phyloP scores from a whole-genome alignment of 2,888 invertebrate species.

The Heteromyza rotundicornis region DNA sequence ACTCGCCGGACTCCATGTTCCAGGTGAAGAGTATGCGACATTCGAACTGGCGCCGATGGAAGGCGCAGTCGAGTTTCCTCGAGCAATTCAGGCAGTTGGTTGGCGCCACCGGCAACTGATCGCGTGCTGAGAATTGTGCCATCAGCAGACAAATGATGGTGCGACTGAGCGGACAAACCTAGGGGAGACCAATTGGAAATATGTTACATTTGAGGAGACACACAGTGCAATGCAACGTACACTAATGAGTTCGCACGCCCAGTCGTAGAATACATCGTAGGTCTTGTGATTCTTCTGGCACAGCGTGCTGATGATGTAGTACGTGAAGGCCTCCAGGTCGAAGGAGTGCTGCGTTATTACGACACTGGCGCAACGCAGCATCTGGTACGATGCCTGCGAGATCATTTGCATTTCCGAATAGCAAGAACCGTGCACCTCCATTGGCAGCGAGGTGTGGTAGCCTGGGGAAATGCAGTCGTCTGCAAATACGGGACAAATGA shows the following conservation, averaged over 20 bases:
- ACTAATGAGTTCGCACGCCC: constrained; percentile 61
- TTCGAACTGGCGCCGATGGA: constrained; percentile 60
- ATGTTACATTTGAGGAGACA: not conserved
- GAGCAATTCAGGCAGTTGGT: constrained; percentile 58
- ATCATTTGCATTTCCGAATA: constrained; percentile 64
- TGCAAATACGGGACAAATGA: constrained; percentile 24
- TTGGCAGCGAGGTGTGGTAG: constrained; percentile 61
- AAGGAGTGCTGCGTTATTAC: constrained; percentile 62
- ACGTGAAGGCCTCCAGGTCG: constrained; percentile 61
- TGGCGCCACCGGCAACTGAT: constrained; percentile 47
- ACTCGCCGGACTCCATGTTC: constrained; percentile 61
- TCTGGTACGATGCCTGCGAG: constrained; percentile 60
- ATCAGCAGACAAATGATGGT: constrained; percentile 57
- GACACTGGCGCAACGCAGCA: constrained; percentile 57
- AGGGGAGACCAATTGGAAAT: not conserved
- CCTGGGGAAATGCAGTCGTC: constrained; percentile 63
- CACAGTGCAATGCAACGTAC: constrained; percentile 35
- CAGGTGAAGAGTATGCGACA: constrained; percentile 61
- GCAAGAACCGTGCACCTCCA: constrained; percentile 63
- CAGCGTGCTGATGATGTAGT: constrained; percentile 60
- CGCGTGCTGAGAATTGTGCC: constrained; percentile 61
- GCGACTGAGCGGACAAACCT: constrained; percentile 59
- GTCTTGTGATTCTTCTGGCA: constrained; percentile 62
- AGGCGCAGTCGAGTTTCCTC: constrained; percentile 55
- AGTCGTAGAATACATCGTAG: constrained; percentile 62